Base-by-base conservation (phyloP, 2,797 vertebrate genomes). In the Oophaga sylvatica region DNA sequence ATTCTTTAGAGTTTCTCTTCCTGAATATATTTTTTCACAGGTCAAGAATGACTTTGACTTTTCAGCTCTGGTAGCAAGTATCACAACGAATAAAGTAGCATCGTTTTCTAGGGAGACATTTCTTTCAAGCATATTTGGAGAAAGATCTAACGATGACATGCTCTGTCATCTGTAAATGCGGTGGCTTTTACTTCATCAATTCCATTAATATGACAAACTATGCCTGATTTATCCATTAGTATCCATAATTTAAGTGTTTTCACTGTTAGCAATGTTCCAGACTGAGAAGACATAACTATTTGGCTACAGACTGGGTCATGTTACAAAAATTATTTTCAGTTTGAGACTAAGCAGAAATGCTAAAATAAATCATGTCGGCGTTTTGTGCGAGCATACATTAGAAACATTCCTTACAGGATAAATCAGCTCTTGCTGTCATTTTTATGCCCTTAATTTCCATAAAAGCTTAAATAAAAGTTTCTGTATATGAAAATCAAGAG, bases 291-390 rank as follows among this genome's bases (percentile, higher is more conserved):
- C 59, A 63, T n/a, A 77, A 77, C 45, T 77, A 56, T 77, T 56
- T 77, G 75, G 75, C 48, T 77, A 26, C 48, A 77, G n/a, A n/a
- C 75, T 22, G 71, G 16, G 31, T 56, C 48, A 16, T 77, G 75
- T 77, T 48, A 77, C 48, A 6, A 77, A 77, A 77, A 77, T 56
- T n/a, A 77, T 77, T 80, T 80, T 62, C 26, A 80, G 75, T 56
- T 22, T 73, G 48, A 77, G 48, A 56, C 75, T 26, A 77, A n/a
- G 48, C 48, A 77, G 75, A 77, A 77, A 53, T 1, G 5, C 20
- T 53, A 76, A 76, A 76, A 76, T 76, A 77, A 77, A 77, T 77
- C 45, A 56, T 77, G 48, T 26, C 75, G 16, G 20, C 11, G 17
- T 53, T 77, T 77, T 53, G 45, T 77, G 16, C 48, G 7, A 12